A percentile compares a stretch with the other conserved stretches of the same genome.
These are phyloP conservation scores for Malurus cyaneus DNA, from an alignment of 2,113 vertebrate species.

Conservation along the genomic window DNA sequence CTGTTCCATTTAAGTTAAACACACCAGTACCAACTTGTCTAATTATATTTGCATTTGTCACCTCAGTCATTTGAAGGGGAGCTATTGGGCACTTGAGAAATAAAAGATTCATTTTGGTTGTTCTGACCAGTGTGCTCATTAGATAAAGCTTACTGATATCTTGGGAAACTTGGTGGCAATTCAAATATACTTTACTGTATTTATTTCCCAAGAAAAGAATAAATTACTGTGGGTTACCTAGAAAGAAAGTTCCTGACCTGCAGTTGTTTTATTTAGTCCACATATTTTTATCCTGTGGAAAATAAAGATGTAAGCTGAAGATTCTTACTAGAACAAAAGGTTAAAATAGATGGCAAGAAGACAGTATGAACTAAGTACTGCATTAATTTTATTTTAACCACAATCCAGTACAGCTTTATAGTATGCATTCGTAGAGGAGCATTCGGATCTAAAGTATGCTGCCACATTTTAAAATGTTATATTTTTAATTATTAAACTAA, in stretches of 20 bases:
- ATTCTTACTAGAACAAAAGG: not conserved
- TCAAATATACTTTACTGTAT: not conserved
- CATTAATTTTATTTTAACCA: not conserved
- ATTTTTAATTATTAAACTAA: not conserved
- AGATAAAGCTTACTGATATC: not conserved
- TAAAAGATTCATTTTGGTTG: not conserved
- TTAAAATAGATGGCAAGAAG: not conserved
- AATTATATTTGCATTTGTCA: not conserved
- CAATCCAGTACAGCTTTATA: not conserved
- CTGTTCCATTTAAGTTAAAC: not conserved
- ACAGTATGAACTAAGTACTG: not conserved
- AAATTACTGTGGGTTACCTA: not conserved
- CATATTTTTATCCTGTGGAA: not conserved
- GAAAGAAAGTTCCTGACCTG: not conserved
- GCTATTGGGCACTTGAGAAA: not conserved
- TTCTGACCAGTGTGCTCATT: not conserved
- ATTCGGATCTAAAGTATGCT: not conserved
- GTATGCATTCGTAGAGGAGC: not conserved
- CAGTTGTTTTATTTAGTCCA: not conserved
- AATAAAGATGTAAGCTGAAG: not conserved
- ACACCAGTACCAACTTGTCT: not conserved
- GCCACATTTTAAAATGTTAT: not conserved
- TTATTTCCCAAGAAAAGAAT: not conserved
- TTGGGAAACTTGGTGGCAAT: rapidly evolving
- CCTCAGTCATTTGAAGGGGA: not conserved